Percentiles rank a stretch among this genome's conserved stretches.
These are phyloP conservation scores for Sisor rabdophorus DNA, from an alignment of 2,113 vertebrate genomes.

Conservation along the genomic window DNA sequence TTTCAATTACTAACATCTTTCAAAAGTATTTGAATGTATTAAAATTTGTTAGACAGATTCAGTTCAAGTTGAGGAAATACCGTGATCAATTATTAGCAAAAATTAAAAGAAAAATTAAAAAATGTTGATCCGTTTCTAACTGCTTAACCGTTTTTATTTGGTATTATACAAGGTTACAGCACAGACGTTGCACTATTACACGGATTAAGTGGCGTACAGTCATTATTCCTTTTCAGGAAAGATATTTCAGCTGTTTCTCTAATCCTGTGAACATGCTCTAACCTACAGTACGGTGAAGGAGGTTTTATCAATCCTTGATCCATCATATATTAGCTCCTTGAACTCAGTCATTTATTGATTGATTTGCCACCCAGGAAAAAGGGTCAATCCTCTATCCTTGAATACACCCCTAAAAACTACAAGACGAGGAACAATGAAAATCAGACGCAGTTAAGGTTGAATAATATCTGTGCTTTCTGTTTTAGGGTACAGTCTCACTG, in stretches of 20 bases:
- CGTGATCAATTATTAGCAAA: conserved; percentile 42
- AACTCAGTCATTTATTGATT: conserved; percentile 34
- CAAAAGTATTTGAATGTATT: conserved; percentile 58
- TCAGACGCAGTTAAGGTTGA: no score
- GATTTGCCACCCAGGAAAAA: conserved; percentile 1
- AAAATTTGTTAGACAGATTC: conserved; percentile 59
- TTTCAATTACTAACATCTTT: conserved; percentile 56
- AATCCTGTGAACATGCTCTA: conserved; percentile 19
- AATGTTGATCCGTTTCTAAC: neutral
- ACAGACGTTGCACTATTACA: neutral
- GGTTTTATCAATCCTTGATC: conserved; percentile 39
- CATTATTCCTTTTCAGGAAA: neutral
- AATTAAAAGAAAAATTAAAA: neutral
- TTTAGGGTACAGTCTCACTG: no score
- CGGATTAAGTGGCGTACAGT: neutral
- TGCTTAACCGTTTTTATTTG: neutral
- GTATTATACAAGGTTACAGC: neutral
- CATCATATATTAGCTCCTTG: conserved; percentile 18
- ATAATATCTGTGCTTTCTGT: no score
- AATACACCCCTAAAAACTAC: conserved; percentile 30
- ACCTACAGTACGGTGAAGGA: conserved; percentile 37
- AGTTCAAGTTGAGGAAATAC: conserved; percentile 52
- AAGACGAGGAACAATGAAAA: neutral
- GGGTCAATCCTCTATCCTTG: conserved; percentile 9
- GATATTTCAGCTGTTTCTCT: conserved; percentile 11